Evolutionary conservation across 2,797 vertebrate species (phyloP), one percentile per base, ranked within the genome.

Genomic region (Phrynocephalus vlangalii): DNA sequence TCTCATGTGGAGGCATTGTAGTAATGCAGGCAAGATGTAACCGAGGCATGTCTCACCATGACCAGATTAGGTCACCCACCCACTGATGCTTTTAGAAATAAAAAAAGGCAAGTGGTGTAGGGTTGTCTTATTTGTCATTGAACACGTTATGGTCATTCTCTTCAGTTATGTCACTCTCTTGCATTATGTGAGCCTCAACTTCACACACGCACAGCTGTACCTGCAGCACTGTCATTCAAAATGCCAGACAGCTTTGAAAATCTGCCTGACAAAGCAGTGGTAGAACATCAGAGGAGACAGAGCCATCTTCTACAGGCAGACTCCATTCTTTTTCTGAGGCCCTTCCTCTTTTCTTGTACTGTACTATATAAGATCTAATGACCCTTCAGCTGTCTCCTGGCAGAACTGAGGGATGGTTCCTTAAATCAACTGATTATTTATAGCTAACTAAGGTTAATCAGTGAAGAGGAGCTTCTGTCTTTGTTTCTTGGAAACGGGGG

Each of bases 381-480:
- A 73, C 18, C 30, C 33, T 16, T 38, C 18, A 73, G 33, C 38
- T 50, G 67, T 30, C 66, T 44, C 1, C 66, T 24, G 5, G 22
- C 3, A 44, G 13, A 82, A 16, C 70, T 28, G 20, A 82, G 2
- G 72, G 1, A 70, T 70, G 70, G 81, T 26, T 60, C n/a, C 33
- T 66, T 86, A 33, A 63, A 81, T 89, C 82, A 80, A 63, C 48
- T 71, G 38, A 13, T 82, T 77, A n/a, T 88, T 86, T 86, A 76
- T 60, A 33, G 63, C 78, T 90, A 83, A 90, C 83, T 73, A 83
- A 30, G 68, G 79, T 70, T 83, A 79, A 83, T 86, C 30, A 44
- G 50, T 68, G 24, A 86, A 70, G 79, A 71, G 83, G 28, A 86
- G 50, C 15, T 83, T 68, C 79, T 18, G 56, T 56, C n/a, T 90